These are phyloP conservation scores for Hybos culiciformis DNA, from an alignment of 2,888 invertebrate genomes.

Conservation along the genomic window DNA sequence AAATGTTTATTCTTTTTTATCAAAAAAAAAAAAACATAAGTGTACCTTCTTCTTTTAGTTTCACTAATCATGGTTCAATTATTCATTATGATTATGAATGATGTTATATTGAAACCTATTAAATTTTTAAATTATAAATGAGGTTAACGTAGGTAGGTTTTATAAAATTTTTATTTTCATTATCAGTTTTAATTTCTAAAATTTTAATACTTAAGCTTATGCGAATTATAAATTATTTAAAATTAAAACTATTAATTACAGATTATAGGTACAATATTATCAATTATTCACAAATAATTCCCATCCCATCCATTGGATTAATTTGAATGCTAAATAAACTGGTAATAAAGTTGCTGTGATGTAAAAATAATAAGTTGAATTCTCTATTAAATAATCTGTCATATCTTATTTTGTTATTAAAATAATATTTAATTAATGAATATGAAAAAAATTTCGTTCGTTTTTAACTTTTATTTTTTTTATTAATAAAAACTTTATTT, in stretches of 20 bases:
- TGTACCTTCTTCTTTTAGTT: too few species aligned
- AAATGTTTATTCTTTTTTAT: too few species aligned
- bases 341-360: slow-evolving; percentile 5
- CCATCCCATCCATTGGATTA: slow-evolving; percentile 17
- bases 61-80: too few species aligned
- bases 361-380: not conserved
- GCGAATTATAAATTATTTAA: not conserved
- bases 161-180: not conserved
- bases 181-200: not conserved
- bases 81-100: too few species aligned
- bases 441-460: too few species aligned
- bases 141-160: not conserved
- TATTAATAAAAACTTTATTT: too few species aligned
- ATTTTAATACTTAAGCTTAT: not conserved
- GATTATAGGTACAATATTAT: slow-evolving; percentile 6
- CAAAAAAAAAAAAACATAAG: too few species aligned
- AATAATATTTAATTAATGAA: too few species aligned
- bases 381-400: not conserved
- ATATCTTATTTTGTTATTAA: too few species aligned
- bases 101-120: too few species aligned
- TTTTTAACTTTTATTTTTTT: too few species aligned
- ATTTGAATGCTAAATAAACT: slow-evolving; percentile 15
- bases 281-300: slow-evolving; percentile 16
- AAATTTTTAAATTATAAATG: too few species aligned
- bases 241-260: not conserved